A percentile compares a stretch with the other conserved stretches of the same genome.
phyloP scores from a whole-genome alignment of 92 coral and sea anemone species.

The Zoanthus solanderi region DNA sequence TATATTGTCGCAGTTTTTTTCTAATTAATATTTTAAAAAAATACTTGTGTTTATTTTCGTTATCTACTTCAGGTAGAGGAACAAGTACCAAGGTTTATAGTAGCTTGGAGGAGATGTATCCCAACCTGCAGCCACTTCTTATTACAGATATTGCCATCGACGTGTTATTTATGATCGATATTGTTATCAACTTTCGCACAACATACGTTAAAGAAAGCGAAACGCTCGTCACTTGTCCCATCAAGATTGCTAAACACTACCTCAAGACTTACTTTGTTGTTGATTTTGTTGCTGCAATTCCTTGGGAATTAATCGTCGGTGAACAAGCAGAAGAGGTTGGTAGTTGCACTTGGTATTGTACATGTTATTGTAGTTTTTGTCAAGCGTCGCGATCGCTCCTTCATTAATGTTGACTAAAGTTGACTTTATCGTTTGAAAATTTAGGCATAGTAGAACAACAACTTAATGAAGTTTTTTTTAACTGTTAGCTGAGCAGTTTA shows the following conservation, averaged over 20 bases:
- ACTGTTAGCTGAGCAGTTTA: no score
- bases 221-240: constrained; percentile 80
- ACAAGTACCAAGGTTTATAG: constrained; percentile 54
- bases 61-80: constrained; percentile 33
- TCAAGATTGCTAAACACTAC: constrained; percentile 93
- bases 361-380: no score
- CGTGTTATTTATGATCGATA: constrained; percentile 91
- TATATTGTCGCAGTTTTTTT: no score
- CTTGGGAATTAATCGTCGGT: constrained; percentile 91
- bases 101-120: constrained; percentile 61
- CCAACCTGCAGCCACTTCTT: constrained; percentile 72
- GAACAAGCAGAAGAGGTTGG: constrained; percentile 78
- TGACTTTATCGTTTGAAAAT: no score
- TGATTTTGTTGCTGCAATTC: constrained; percentile 97
- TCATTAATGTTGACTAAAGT: no score
- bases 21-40: no score
- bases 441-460: no score
- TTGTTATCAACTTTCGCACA: constrained; percentile 92
- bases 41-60: no score
- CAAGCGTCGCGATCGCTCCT: no score
- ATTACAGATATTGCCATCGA: constrained; percentile 84
- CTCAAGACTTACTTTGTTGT: constrained; percentile 92
- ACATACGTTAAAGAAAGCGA: constrained; percentile 94
- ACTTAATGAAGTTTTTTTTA: no score
- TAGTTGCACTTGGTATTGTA: not conserved